phyloP scores from a whole-genome alignment of 2,888 invertebrate genomes.

The Acleris laterana region DNA sequence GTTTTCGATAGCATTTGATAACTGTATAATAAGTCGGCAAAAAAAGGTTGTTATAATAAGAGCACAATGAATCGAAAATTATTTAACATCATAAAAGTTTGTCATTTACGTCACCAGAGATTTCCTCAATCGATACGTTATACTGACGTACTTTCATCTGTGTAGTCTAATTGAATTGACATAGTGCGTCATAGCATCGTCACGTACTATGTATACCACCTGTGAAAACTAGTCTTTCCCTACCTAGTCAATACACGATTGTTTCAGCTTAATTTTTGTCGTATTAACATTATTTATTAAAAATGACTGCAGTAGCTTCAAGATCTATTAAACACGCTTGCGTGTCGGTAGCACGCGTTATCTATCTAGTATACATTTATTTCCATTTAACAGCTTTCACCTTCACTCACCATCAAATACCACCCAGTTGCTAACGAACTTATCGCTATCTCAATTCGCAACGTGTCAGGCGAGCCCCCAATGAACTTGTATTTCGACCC shows the following conservation, averaged over 20 bases:
- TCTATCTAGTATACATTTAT: neutral
- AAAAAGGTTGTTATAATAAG: too few relatives aligned
- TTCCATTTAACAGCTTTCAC: constrained; percentile 25
- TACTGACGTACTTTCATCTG: neutral
- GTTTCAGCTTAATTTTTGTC: too few relatives aligned
- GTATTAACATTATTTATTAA: too few relatives aligned
- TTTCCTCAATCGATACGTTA: neutral
- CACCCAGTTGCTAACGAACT: constrained; percentile 46
- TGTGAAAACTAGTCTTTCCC: neutral
- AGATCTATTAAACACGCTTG: too few relatives aligned
- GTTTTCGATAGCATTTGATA: too few relatives aligned
- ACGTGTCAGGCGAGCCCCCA: constrained; percentile 67
- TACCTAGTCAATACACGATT: neutral
- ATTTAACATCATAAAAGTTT: too few relatives aligned
- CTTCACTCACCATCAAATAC: constrained; percentile 40
- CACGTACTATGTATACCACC: neutral
- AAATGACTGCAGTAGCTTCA: too few relatives aligned
- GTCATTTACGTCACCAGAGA: too few relatives aligned
- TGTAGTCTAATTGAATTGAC: neutral
- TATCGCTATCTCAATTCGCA: constrained; percentile 47
- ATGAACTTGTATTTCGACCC: constrained; percentile 62
- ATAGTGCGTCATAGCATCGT: constrained; percentile 1
- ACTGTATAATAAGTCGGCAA: too few relatives aligned
- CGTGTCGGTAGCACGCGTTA: neutral
- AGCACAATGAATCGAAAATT: too few relatives aligned